These are phyloP conservation scores for Phenacoccus solenopsis DNA, from an alignment of 1,140 invertebrate genomes.

Conservation along the genomic window DNA sequence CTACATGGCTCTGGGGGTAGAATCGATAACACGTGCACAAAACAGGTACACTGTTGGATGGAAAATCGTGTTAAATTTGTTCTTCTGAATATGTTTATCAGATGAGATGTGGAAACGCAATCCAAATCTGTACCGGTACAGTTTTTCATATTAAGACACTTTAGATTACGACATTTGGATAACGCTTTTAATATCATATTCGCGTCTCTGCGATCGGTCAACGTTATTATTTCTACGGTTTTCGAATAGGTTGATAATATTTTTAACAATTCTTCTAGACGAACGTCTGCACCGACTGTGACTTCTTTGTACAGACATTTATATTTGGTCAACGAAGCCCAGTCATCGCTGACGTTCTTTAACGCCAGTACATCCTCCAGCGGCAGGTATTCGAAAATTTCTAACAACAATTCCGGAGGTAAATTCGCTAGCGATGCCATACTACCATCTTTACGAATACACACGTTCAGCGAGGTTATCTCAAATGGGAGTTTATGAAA, in stretches of 20 bases:
- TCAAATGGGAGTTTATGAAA: too few species aligned
- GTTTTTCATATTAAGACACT: not conserved
- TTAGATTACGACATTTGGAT: not conserved
- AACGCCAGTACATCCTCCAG: not conserved
- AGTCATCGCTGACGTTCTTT: not conserved
- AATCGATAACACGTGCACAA: constrained; percentile 8
- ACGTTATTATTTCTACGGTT: not conserved
- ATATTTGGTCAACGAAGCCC: not conserved
- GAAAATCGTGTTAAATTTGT: not conserved
- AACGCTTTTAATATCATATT: not conserved
- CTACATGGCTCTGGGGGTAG: not conserved
- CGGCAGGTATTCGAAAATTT: not conserved
- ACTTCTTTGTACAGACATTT: not conserved
- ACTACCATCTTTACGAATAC: constrained; percentile 3
- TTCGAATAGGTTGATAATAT: not conserved
- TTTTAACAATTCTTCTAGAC: not conserved
- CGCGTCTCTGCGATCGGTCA: not conserved
- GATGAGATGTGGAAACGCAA: not conserved
- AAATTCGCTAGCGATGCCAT: not conserved
- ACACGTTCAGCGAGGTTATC: not conserved
- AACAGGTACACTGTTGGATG: not conserved
- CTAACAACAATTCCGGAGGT: not conserved
- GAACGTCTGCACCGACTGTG: not conserved
- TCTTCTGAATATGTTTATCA: not conserved
- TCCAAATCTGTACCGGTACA: not conserved